Conservation (phyloP, 2,113 vertebrate species). For the Paraplagusia blochii region DNA sequence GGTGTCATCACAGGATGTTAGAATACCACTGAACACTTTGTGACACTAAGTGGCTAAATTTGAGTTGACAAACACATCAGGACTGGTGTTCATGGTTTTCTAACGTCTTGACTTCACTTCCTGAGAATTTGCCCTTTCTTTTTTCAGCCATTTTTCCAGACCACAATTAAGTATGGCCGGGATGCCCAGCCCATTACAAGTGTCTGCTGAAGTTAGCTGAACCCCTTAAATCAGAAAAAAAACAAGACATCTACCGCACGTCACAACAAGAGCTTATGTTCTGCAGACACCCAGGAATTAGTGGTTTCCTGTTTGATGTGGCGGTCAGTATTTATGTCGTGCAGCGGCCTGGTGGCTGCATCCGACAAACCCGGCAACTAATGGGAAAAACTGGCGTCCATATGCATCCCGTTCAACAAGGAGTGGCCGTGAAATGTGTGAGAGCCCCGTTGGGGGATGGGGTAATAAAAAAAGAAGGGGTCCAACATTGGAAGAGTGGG, state of each 20-base stretch:
- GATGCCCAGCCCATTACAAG: conserved; percentile 26
- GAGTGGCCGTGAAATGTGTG: conserved; percentile 33
- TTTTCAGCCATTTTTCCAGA: conserved; percentile 31
- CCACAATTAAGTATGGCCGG: conserved; percentile 23
- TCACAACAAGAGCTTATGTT: conserved; percentile 39
- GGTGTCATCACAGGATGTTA: no score
- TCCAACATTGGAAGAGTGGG: conserved; percentile 38
- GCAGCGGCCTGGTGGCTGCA: conserved; percentile 21
- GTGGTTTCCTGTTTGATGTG: conserved; percentile 44
- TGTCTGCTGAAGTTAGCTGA: conserved; percentile 32
- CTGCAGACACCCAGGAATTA: conserved; percentile 45
- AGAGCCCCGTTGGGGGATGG: conserved; percentile 16
- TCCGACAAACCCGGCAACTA: conserved; percentile 37
- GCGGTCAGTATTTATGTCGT: conserved; percentile 55
- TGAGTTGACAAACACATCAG: conserved; percentile 14
- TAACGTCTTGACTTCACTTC: conserved; percentile 12
- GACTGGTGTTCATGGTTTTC: conserved; percentile 23
- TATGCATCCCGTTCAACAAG: conserved; percentile 25
- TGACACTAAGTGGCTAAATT: conserved; percentile 39
- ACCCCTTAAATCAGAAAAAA: conserved; percentile 33
- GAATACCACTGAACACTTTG: neutral
- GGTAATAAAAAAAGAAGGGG: conserved; percentile 35
- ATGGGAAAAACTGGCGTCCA: conserved; percentile 23
- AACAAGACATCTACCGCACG: conserved; percentile 33
- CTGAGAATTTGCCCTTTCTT: conserved; percentile 26